Conservation (phyloP, 2,797 vertebrate genomes). For the Argya squamiceps region DNA sequence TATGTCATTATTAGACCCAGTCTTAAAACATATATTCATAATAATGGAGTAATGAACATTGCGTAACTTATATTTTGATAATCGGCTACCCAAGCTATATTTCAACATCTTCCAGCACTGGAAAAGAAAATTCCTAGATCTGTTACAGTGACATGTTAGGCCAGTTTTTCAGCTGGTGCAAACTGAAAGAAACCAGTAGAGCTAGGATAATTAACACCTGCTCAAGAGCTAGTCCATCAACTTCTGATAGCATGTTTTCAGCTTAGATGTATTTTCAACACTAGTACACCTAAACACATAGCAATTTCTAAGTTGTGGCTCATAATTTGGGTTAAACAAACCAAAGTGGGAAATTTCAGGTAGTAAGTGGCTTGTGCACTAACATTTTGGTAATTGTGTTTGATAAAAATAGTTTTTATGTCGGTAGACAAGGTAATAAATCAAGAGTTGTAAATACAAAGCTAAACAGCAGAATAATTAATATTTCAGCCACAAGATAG, state of each 20-base stretch:
- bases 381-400: background rate
- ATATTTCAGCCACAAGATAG: conserved; percentile 37
- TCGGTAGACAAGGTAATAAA: background rate
- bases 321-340: background rate
- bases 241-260: background rate
- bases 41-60: background rate
- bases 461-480: conserved; percentile 44
- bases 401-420: background rate
- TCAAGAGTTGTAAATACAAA: conserved; percentile 46
- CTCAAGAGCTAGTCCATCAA: conserved; percentile 15
- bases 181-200: conserved; percentile 31
- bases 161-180: conserved; percentile 26
- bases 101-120: background rate
- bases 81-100: background rate
- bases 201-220: conserved; percentile 20
- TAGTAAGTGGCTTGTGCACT: background rate
- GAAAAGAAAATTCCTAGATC: background rate
- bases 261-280: background rate
- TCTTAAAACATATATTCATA: background rate
- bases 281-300: background rate
- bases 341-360: background rate
- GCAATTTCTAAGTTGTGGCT: background rate
- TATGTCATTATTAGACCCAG: background rate
- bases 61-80: background rate
- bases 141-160: background rate